Evolutionary conservation across 2,113 vertebrate genomes (phyloP).

Genomic region (Lagenorhynchus albirostris): DNA sequence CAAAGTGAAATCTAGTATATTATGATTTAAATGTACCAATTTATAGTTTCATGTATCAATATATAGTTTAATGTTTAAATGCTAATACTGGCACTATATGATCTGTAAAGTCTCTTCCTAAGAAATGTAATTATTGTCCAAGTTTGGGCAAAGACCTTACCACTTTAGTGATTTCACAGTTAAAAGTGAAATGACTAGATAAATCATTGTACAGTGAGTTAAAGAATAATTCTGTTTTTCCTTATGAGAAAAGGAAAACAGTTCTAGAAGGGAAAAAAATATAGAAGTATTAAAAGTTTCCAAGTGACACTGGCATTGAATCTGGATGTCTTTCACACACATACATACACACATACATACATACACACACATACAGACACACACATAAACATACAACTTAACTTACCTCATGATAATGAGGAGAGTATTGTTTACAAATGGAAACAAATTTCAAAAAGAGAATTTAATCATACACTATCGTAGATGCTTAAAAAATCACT

Average conservation of each 20-base stretch:
- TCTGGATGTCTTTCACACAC: not conserved
- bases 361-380: too few relatives aligned
- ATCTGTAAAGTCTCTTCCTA: not conserved
- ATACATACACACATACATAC: not conserved
- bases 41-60: not conserved
- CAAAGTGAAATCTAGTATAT: not conserved
- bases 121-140: not conserved
- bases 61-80: not conserved
- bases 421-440: not conserved
- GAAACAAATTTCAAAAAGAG: not conserved
- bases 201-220: not conserved
- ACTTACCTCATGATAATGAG: not conserved
- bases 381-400: not conserved
- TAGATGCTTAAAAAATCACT: not conserved
- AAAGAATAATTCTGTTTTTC: not conserved
- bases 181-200: not conserved
- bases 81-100: not conserved
- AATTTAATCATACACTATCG: not conserved
- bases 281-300: not conserved
- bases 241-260: not conserved
- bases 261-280: not conserved
- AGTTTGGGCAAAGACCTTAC: not conserved
- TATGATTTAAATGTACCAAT: not conserved
- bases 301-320: not conserved
- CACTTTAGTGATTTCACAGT: not conserved